phyloP scores from a whole-genome alignment of 2,888 invertebrate genomes.

The Lithophane socia region DNA sequence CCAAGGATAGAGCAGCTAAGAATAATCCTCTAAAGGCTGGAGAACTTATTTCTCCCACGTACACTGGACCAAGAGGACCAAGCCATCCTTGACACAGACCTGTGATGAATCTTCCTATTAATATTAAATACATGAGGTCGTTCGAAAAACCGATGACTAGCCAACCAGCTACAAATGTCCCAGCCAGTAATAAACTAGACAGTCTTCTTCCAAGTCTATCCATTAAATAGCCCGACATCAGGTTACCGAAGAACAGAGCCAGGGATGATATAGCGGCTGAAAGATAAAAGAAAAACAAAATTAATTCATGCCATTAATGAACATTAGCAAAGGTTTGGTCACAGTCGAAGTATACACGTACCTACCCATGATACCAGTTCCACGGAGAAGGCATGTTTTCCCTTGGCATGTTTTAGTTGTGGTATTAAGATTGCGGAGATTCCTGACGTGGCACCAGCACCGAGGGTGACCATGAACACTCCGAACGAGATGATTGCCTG shows the following conservation, averaged over 20 bases:
- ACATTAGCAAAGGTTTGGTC: background rate
- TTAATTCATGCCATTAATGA: constrained; percentile 9
- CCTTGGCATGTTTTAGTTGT: constrained; percentile 85
- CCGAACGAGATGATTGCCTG: constrained; percentile 90
- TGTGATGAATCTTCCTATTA: constrained; percentile 90
- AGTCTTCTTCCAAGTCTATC: constrained; percentile 91
- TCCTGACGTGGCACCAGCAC: constrained; percentile 91
- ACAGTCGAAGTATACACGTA: constrained; percentile 75
- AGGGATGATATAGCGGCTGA: constrained; percentile 91
- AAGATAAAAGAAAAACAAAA: constrained; percentile 68
- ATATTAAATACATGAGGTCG: constrained; percentile 82
- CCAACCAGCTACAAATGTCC: constrained; percentile 91
- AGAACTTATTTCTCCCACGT: constrained; percentile 91
- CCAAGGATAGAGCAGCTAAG: constrained; percentile 91
- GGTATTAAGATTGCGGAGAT: constrained; percentile 92
- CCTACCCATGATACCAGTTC: constrained; percentile 92
- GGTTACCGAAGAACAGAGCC: constrained; percentile 91
- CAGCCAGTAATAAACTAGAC: constrained; percentile 88
- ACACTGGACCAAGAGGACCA: constrained; percentile 90
- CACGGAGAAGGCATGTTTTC: constrained; percentile 79
- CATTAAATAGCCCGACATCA: constrained; percentile 91
- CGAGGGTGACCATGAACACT: constrained; percentile 89
- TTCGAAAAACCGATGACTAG: constrained; percentile 88
- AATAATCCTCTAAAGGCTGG: constrained; percentile 92
- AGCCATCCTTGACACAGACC: constrained; percentile 91